These are phyloP conservation scores for Macrosteles quadrilineatus DNA, from an alignment of 1,140 invertebrate species.

Conservation along the genomic window DNA sequence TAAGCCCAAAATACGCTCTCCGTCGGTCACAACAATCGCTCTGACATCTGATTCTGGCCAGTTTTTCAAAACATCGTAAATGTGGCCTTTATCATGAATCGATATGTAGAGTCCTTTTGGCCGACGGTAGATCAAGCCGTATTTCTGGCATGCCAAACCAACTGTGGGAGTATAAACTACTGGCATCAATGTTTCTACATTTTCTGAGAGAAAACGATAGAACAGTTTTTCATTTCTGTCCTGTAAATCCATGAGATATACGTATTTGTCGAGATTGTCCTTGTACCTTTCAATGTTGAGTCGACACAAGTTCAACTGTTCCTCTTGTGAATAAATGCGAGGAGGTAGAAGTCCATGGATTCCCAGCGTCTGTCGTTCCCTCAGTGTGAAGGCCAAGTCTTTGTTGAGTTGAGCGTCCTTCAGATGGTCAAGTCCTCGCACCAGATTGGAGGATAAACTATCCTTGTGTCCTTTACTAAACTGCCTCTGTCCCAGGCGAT, in stretches of 20 bases:
- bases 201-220: slow-evolving; percentile 83
- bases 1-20: slow-evolving; percentile 88
- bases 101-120: slow-evolving; percentile 95
- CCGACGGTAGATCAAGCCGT: slow-evolving; percentile 86
- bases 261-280: slow-evolving; percentile 77
- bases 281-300: slow-evolving; percentile 69
- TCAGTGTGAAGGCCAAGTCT: slow-evolving; percentile 82
- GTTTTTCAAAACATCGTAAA: slow-evolving; percentile 80
- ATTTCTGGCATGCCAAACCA: slow-evolving; percentile 93
- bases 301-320: slow-evolving; percentile 73
- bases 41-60: slow-evolving; percentile 88
- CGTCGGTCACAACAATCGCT: slow-evolving; percentile 92
- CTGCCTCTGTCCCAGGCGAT: too few species aligned
- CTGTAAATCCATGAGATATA: slow-evolving; percentile 75
- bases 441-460: too few species aligned
- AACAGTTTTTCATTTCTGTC: slow-evolving; percentile 90
- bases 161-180: slow-evolving; percentile 94
- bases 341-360: slow-evolving; percentile 85
- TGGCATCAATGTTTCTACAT: slow-evolving; percentile 86
- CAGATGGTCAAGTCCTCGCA: too few species aligned
- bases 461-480: too few species aligned
- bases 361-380: slow-evolving; percentile 79
- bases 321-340: slow-evolving; percentile 76
- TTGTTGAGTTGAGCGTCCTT: slow-evolving; percentile 49
- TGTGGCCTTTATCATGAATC: slow-evolving; percentile 93